These are phyloP conservation scores for Dermolepida albohirtum DNA, from an alignment of 2,888 invertebrate genomes.

Conservation along the genomic window DNA sequence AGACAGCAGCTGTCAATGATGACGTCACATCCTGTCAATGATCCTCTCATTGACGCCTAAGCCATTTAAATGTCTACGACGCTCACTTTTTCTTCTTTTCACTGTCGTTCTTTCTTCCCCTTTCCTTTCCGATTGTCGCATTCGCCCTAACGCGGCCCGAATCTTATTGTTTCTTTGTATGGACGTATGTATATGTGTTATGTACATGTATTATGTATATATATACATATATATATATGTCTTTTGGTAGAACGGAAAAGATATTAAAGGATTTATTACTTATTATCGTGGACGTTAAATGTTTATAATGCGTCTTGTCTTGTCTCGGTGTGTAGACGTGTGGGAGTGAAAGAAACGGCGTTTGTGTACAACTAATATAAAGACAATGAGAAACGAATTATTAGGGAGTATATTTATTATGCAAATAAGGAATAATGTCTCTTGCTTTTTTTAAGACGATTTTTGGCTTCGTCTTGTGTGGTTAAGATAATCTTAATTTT, in stretches of 20 bases:
- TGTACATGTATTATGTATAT: conserved; percentile 1
- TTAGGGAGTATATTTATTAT: no score
- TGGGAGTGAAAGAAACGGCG: conserved; percentile 2
- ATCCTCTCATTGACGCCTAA: conserved; percentile 60
- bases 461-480: no score
- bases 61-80: conserved; percentile 35
- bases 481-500: no score
- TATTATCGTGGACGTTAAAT: conserved; percentile 32
- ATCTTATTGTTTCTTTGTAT: conserved; percentile 5
- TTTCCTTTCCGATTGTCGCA: no score
- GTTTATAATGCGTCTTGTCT: conserved; percentile 13
- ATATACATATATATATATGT: not conserved
- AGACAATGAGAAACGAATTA: no score
- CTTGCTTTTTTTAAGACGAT: no score
- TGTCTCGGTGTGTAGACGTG: conserved; percentile 4
- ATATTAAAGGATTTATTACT: conserved; percentile 34
- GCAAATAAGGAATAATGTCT: no score
- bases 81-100: conserved; percentile 6
- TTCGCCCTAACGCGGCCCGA: no score
- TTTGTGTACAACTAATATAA: no score
- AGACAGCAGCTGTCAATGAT: conserved; percentile 61
- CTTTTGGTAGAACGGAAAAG: conserved; percentile 26
- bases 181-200: conserved; percentile 10
- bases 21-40: conserved; percentile 62
- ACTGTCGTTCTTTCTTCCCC: conserved; percentile 20